Base-by-base conservation (phyloP, 2,113 vertebrate species). In the Nicator chloris region DNA sequence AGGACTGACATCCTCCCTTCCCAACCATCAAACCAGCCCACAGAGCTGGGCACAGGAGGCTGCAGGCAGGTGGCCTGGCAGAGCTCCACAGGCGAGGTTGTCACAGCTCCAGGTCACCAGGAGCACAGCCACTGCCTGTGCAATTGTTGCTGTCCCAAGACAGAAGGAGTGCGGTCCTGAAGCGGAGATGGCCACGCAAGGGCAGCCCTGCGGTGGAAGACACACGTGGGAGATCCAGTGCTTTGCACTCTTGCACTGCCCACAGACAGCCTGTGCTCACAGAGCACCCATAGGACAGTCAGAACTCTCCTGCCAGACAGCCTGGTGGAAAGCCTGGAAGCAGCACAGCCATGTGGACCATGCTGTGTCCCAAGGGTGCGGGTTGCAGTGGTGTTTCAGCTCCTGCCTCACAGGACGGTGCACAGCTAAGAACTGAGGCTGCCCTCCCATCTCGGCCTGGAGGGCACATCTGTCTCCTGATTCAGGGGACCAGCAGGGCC, bases 211-310 rank as follows among this genome's bases (percentile, higher is more conserved):
- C 10, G 4, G 7, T 45, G 24, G 42, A 40, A 50, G 24, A 26
- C n/a, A 28, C 2, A 2, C 0, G 0, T 5, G 19, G 37, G 15
- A 56, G 28, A 28, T 53, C 40, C 37, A 61, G 31, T 0, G 1
- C 37, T 92, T 54, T 51, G 44, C 53, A 51, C 15, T 9, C 35
- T 7, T 61, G 20, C 23, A 11, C 18, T 5, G 15, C 82, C 49
- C 44, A 66, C 39, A 23, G 53, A 15, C 21, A 66, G 13, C 22
- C 19, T 6, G 3, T 35, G 49, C 53, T 44, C 39, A 21, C 47
- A 51, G 47, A 9, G 8, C 49, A 70, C 22, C 44, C 63, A 4
- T 9, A 39, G 53, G 42, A 66, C 16, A 57, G n/a, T 37, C 82
- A 64, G 20, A 45, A 7, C 40, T 10, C 15, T 20, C 22, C 45